Base-by-base conservation (phyloP, 2,797 vertebrate species). In the Sphaeramia orbicularis region DNA sequence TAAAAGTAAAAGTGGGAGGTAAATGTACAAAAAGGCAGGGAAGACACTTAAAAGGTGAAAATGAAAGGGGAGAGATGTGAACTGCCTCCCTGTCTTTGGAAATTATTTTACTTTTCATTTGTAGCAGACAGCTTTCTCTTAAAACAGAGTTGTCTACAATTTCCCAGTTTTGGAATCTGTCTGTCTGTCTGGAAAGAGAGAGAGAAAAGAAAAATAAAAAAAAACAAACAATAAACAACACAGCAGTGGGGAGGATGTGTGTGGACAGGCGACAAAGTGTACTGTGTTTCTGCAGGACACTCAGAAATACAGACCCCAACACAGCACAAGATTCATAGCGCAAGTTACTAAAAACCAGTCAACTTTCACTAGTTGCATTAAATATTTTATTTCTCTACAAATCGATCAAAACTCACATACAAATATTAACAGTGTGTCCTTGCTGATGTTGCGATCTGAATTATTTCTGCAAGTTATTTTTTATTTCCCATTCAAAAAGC, bases 131-230 rank as follows among this genome's bases (percentile, higher is more conserved):
- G 42, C 53, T 48, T 64, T 55, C 19, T 49, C 57, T 72, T 80
- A 63, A 45, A 61, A 53, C 42, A 0, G 30, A 62, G 47, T 65
- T 71, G n/a, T n/a, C n/a, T n/a, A n/a, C n/a, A n/a, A n/a, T n/a
- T n/a, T n/a, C n/a, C n/a, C n/a, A n/a, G n/a, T n/a, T n/a, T n/a
- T n/a, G n/a, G n/a, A n/a, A n/a, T n/a, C 58, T 58, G 67, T 78
- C 59, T 59, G 71, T 81, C 32, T 66, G 62, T 35, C 11, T 13
- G 21, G 68, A 78, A 83, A 83, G 77, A 81, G 71, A 80, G 77
- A 86, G 78, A 2, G 6, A 37, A 27, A 15, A 21, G 7, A 58
- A 44, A 27, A 49, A 59, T 37, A 21, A 40, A 16, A 27, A 8
- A 60, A 70, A 37, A 62, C 54, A 68, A 38, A 24, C 37, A 44